Percentiles rank a stretch among this genome's conserved stretches.
Conservation (phyloP, 2,888 invertebrate genomes). For the Prostheceraeus crozeri region DNA sequence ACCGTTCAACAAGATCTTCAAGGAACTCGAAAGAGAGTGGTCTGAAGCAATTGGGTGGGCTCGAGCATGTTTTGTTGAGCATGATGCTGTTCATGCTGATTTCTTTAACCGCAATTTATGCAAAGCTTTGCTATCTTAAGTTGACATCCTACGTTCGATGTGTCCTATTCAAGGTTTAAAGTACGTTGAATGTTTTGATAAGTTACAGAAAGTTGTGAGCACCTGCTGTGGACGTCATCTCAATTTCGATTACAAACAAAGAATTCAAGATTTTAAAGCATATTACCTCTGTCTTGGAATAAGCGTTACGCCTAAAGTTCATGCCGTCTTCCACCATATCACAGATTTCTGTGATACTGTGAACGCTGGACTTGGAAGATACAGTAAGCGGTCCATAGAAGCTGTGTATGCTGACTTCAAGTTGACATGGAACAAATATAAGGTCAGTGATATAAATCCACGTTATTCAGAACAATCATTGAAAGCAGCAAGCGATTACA, state of each 20-base stretch:
- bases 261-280: neutral
- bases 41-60: constrained; percentile 17
- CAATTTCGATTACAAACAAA: neutral
- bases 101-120: constrained; percentile 3
- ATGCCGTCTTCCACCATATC: constrained; percentile 15
- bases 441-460: neutral
- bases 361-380: constrained; percentile 11
- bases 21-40: too few relatives aligned
- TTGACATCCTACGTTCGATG: constrained; percentile 14
- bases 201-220: neutral
- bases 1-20: too few relatives aligned
- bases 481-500: constrained; percentile 9
- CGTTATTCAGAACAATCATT: neutral
- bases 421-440: constrained; percentile 1
- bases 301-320: constrained; percentile 11
- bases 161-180: constrained; percentile 3
- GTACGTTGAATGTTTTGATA: constrained; percentile 7
- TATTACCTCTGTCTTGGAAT: constrained; percentile 9
- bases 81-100: neutral
- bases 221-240: constrained; percentile 2
- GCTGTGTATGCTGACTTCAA: constrained; percentile 17
- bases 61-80: neutral
- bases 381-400: constrained; percentile 7
- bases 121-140: neutral
- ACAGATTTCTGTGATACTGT: constrained; percentile 7